Base-by-base conservation (phyloP, 2,797 vertebrate species). In the Helarctos malayanus region DNA sequence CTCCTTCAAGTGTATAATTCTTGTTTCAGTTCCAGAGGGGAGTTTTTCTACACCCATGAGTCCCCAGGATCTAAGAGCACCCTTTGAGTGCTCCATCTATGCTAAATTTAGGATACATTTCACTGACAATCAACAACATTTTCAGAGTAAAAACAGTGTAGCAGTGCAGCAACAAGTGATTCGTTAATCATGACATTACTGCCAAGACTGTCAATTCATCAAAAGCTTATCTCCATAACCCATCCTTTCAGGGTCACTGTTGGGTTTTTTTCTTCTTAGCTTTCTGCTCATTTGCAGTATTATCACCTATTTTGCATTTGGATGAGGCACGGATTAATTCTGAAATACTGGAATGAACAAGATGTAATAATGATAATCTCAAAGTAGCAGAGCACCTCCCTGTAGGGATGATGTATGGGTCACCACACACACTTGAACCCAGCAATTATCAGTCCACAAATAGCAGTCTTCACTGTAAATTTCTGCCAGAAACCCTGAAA, bases 321-420 rank as follows among this genome's bases (percentile, higher is more conserved):
- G 6, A 78, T 92, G 45, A 92, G 76, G 32, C 14, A 32, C 12
- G 10, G 25, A 78, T 95, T 84, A 75, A 81, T 96, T 94, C 32
- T 81, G 35, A 84, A 93, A 81, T 16, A 0, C 57, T 11, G 9
- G 32, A 5, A 69, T 78, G 71, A 86, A 59, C 10, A 35, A 54
- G 85, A 93, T 32, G 54, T 27, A 82, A 4, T 81, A n/a, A 92
- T 21, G 56, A 54, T 23, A n/a, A 18, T 38, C 59, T 91, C 57
- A 23, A 54, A 79, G 93, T 9, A 56, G 47, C 41, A 45, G 38
- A 47, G 4, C 38, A 35, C 2, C n/a, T 52, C 25, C 52, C 61
- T 10, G 14, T 0, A 25, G 54, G 15, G 29, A 54, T 57, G 86
- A 61, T 14, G 5, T 47, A 0, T 27, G 11, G 29, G 57, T 86